Conservation (phyloP, 1,140 invertebrate species). For the Cydia pomonella region DNA sequence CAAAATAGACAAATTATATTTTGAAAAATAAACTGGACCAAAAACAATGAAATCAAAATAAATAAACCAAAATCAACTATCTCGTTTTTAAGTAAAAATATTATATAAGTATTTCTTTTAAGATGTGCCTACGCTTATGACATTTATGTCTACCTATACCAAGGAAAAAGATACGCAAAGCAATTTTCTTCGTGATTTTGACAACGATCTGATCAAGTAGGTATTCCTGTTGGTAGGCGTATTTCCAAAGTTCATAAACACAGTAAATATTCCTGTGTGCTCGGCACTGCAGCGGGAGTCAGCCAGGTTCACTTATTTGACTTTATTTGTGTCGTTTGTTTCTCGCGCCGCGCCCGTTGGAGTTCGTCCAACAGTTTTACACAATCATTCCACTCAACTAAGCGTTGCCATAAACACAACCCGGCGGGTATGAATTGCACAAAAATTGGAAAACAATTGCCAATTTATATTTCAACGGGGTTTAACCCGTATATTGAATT, state of each 20-base stretch:
- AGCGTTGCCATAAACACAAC: constrained; percentile 77
- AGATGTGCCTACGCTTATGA: too few species aligned
- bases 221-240: background rate
- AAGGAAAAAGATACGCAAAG: background rate
- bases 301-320: constrained; percentile 63
- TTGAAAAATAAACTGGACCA: too few species aligned
- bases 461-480: constrained; percentile 58
- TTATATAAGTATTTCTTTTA: too few species aligned
- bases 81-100: too few species aligned
- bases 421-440: constrained; percentile 77
- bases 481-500: constrained; percentile 57
- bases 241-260: constrained; percentile 25
- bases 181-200: background rate
- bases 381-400: constrained; percentile 80
- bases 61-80: too few species aligned
- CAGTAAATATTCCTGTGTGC: background rate
- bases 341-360: constrained; percentile 63
- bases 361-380: constrained; percentile 76
- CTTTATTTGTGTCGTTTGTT: constrained; percentile 77
- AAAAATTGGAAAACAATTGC: constrained; percentile 77
- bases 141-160: background rate
- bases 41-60: too few species aligned
- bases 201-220: background rate
- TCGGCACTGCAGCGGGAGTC: constrained; percentile 20
- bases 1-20: too few species aligned